Evolutionary conservation across 2,797 vertebrate genomes (phyloP).

Genomic region (Otolemur crassicaudatus): DNA sequence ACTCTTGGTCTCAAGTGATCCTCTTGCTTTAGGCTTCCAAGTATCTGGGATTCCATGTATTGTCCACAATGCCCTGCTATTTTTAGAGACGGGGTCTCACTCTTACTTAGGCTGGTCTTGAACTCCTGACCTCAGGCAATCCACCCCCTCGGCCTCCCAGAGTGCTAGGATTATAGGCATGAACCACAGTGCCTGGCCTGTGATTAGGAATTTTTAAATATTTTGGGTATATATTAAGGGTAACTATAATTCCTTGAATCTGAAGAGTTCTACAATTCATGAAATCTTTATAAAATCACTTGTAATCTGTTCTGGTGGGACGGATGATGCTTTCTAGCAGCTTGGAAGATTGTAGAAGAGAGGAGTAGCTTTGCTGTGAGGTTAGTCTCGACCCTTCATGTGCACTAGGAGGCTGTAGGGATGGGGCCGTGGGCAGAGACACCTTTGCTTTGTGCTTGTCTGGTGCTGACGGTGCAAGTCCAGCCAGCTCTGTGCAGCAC

Average conservation of each 20-base stretch:
- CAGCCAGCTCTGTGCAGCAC: rapidly evolving
- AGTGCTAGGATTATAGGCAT: no score
- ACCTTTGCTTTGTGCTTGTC: background rate
- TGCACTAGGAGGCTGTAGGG: background rate
- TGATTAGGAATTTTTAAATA: background rate
- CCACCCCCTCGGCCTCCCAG: no score
- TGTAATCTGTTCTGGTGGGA: background rate
- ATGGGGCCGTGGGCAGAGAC: rapidly evolving
- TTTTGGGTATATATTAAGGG: background rate
- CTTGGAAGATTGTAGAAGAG: background rate
- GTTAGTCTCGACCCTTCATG: background rate
- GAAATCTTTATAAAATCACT: background rate
- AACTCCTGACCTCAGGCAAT: no score
- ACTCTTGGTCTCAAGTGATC: no score
- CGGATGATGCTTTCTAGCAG: background rate
- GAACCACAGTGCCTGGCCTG: no score
- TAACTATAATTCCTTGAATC: background rate
- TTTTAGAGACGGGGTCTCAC: no score
- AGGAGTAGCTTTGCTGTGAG: background rate
- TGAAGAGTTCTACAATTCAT: background rate
- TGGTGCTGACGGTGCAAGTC: rapidly evolving
- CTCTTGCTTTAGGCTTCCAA: no score
- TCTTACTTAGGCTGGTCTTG: no score
- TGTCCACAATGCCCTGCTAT: no score
- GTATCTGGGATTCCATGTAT: no score